A percentile compares a stretch with the other conserved stretches of the same genome.
Evolutionary conservation across 2,888 invertebrate genomes (phyloP).

Genomic region (Platycnemis pennipes): DNA sequence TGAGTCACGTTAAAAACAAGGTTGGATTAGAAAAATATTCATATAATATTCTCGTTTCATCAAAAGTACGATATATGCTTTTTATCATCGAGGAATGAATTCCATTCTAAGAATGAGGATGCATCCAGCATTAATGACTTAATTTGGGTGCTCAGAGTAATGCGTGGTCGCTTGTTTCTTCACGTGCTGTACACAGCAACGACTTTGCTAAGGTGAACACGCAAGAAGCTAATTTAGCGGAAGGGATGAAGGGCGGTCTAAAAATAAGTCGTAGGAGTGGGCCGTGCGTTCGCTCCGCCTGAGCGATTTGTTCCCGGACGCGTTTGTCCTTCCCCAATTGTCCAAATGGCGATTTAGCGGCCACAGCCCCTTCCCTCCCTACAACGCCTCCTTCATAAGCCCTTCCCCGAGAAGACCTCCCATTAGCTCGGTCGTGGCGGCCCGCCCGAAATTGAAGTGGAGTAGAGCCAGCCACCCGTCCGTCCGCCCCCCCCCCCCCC

Average conservation of each 20-base stretch:
- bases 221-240: no score
- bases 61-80: no score
- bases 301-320: not conserved
- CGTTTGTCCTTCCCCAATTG: not conserved
- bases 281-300: not conserved
- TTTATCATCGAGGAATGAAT: no score
- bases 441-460: constrained; percentile 22
- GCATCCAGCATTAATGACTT: no score
- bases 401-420: constrained; percentile 7
- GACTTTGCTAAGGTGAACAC: no score
- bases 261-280: not conserved
- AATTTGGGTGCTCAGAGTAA: no score
- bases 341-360: not conserved
- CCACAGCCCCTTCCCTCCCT: not conserved
- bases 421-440: not conserved
- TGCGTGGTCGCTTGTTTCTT: no score
- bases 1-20: no score
- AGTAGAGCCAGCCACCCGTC: not conserved
- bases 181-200: no score
- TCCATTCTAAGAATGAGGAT: no score
- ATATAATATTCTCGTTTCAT: no score
- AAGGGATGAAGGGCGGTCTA: not conserved
- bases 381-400: not conserved
- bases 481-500: not conserved
- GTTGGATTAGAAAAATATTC: no score